Base-by-base conservation (phyloP, 2,113 vertebrate genomes). In the Columbina picui region DNA sequence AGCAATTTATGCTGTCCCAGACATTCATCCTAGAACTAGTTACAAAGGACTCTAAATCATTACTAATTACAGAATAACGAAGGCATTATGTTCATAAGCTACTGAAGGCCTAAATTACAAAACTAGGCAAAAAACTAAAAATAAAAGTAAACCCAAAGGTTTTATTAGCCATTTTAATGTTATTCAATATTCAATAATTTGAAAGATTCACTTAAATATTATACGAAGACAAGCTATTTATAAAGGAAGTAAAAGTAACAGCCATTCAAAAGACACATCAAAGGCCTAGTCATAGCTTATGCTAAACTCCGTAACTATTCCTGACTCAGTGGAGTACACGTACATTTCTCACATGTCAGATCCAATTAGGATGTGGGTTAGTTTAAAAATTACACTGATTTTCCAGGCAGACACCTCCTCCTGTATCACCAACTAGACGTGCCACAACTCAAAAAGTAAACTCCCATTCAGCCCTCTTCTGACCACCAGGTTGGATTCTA, bases 281-380 rank as follows among this genome's bases (percentile, higher is more conserved):
- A 8, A 1, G 6, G 49, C 43, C 10, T 36, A 27, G 41, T 7
- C 36, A 27, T 20, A 56, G 26, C n/a, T 59, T 29, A 16, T 3
- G 14, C 26, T 49, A 32, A 43, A n/a, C 26, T 45, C 49, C 0
- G 0, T 14, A 55, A 69, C 15, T 19, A 21, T 6, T 12, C 29
- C 11, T 53, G 5, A 55, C 10, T 50, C 41, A 5, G n/a, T 12
- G 4, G 36, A 57, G 9, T 2, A 17, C 26, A 29, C 27, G 21
- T 8, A 41, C 7, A 63, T 18, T 61, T 69, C 32, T 74, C 47
- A 47, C 27, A 34, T 1, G 8, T 29, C 41, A 55, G n/a, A 43
- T 7, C 26, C n/a, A 63, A 78, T 27, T 4, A 57, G 11, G 16
- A 63, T 3, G 1, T 5, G 7, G 36, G 4, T 50, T 2, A 2